phyloP scores from a whole-genome alignment of 2,113 vertebrate species.

The Ovis canadensis region DNA sequence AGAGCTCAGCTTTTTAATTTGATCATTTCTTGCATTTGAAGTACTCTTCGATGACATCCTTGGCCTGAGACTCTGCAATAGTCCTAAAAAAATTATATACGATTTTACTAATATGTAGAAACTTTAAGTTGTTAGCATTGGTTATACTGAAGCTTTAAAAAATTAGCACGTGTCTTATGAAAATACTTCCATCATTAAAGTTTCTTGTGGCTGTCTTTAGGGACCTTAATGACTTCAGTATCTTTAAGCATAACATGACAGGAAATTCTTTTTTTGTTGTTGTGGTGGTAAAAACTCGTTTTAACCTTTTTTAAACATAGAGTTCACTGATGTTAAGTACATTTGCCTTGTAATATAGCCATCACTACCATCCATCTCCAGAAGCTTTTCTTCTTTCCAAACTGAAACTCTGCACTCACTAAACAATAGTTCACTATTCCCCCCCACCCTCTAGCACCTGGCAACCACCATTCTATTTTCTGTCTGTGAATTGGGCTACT shows the following conservation, averaged over 20 bases:
- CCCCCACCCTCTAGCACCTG: not conserved
- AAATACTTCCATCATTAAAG: not conserved
- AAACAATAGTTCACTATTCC: not conserved
- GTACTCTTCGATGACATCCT: slow-evolving; percentile 98
- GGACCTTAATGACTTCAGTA: slow-evolving; percentile 85
- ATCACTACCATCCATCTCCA: not conserved
- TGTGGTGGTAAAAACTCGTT: not conserved
- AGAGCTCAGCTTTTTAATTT: slow-evolving; percentile 82
- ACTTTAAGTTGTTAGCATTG: not conserved
- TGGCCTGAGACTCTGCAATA: slow-evolving; percentile 98
- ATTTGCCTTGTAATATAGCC: not conserved
- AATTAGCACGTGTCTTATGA: not conserved
- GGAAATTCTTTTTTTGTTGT: not conserved
- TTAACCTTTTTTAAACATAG: not conserved
- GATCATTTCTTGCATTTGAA: slow-evolving; percentile 96
- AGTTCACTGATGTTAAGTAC: not conserved
- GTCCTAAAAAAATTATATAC: slow-evolving; percentile 83
- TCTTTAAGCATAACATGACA: slow-evolving; percentile 86
- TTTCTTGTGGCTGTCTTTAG: slow-evolving; percentile 84
- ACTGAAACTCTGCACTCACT: not conserved
- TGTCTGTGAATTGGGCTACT: not conserved
- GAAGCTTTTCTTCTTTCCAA: not conserved
- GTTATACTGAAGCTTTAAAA: not conserved
- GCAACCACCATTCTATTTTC: not conserved
- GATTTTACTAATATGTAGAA: not conserved